Evolutionary conservation across 2,888 invertebrate genomes (phyloP).

Genomic region (Palloptera scutellata): DNA sequence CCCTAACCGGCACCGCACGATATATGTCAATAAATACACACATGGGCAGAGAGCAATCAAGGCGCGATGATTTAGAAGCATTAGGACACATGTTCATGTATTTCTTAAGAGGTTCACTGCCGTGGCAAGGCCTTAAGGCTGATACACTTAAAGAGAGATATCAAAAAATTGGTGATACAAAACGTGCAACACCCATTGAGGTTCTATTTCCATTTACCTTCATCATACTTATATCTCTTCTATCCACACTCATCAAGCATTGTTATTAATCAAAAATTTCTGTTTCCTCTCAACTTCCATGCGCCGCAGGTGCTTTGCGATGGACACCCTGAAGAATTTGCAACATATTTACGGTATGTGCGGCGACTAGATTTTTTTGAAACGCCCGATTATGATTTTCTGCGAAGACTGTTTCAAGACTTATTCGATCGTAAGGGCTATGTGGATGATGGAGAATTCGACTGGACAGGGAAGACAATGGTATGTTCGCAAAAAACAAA

Average conservation of each 20-base stretch:
- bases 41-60: constrained; percentile 99
- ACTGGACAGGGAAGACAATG: constrained; percentile 92
- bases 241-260: constrained; percentile 11
- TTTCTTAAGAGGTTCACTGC: constrained; percentile 98
- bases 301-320: constrained; percentile 79
- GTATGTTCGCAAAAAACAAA: constrained; percentile 56
- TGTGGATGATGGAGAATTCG: constrained; percentile 90
- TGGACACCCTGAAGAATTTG: constrained; percentile 94
- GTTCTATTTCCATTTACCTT: constrained; percentile 61
- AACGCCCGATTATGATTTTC: constrained; percentile 99
- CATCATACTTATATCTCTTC: constrained; percentile 3
- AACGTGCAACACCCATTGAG: constrained; percentile 98
- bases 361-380: constrained; percentile 98
- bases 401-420: constrained; percentile 93
- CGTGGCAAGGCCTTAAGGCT: constrained; percentile 99
- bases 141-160: constrained; percentile 99
- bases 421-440: constrained; percentile 88
- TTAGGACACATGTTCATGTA: constrained; percentile 99
- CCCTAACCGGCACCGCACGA: constrained; percentile 98
- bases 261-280: background rate
- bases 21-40: constrained; percentile 99
- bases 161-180: constrained; percentile 99
- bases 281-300: background rate
- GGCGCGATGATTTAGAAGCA: constrained; percentile 99
- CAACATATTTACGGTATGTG: constrained; percentile 97